Base-by-base conservation (phyloP, 1,140 invertebrate species). In the Leucophenga varia region DNA sequence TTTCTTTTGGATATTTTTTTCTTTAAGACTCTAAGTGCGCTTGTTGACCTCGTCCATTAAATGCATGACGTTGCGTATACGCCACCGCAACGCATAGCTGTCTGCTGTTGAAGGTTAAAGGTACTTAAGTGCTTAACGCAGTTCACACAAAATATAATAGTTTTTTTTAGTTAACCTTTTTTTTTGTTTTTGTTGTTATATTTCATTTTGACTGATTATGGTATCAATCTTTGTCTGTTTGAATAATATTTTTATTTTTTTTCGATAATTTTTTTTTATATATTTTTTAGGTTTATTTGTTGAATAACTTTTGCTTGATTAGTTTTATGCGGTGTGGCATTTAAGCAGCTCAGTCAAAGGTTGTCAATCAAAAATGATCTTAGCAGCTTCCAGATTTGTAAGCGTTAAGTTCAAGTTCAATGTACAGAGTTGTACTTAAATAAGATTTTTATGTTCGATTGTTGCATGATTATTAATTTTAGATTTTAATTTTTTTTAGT, bases 361-460 rank as follows among this genome's bases (percentile, higher is more conserved):
- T 52, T 39, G 52, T 43, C 43, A 36, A 37, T 47, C 12, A 14
- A 10, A n/a, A n/a, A 14, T 14, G 55, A 42, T 37, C 22, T 43
- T 38, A 44, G 17, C 28, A 39, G 42, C 43, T 39, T 43, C 16
- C 39, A 54, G 32, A 31, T 46, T 41, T 25, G n/a, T n/a, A n/a
- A 28, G 16, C 18, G 17, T 5, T n/a, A 38, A 42, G 57, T 60
- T 64, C 60, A 64, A 64, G 60, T 64, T 64, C 60, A 64, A 64
- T 64, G n/a, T n/a, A n/a, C n/a, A n/a, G n/a, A n/a, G 60, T 37
- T 50, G 28, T 30, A 18, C 39, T 31, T 38, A 37, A 20, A 54
- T 64, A 43, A 37, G 36, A 30, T 35, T 30, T 20, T 16, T 44
- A 21, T 44, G n/a, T 35, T 12, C 12, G 17, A 35, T 14, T 44